Conservation (phyloP, 2,113 vertebrate genomes). For the Okapia johnstoni region DNA sequence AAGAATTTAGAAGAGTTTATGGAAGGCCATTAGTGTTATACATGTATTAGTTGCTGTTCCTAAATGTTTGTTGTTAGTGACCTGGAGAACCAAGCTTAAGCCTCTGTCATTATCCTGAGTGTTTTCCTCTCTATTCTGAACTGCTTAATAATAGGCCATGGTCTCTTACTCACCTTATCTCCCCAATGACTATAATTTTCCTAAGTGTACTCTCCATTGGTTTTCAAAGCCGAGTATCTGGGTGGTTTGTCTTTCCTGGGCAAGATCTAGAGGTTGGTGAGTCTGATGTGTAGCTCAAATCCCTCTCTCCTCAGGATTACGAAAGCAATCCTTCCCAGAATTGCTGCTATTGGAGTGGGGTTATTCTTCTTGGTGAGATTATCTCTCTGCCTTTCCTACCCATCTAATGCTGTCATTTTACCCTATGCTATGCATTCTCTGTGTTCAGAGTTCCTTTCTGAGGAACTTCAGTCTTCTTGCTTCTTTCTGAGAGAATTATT, state of each 20-base stretch:
- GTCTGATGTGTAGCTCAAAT: neutral
- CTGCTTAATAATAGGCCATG: neutral
- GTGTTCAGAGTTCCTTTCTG: neutral
- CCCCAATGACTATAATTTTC: neutral
- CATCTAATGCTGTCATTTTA: neutral
- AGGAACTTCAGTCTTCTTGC: neutral
- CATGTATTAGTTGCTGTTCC: neutral
- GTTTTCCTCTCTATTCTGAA: neutral
- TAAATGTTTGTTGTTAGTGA: neutral
- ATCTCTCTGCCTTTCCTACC: neutral
- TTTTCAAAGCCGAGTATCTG: neutral
- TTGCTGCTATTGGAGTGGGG: too few relatives aligned
- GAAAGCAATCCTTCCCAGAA: neutral
- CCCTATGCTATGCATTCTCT: neutral
- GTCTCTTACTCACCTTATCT: neutral
- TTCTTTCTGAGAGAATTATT: neutral
- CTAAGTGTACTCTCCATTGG: neutral
- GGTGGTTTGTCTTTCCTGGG: neutral
- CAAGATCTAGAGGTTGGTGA: neutral
- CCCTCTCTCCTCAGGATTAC: neutral
- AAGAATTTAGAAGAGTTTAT: neutral
- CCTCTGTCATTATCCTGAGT: neutral
- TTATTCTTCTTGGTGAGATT: neutral
- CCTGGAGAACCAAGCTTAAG: neutral
- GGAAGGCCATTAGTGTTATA: neutral